Conservation (phyloP, 2,888 invertebrate species). For the Drosophila tripunctata region DNA sequence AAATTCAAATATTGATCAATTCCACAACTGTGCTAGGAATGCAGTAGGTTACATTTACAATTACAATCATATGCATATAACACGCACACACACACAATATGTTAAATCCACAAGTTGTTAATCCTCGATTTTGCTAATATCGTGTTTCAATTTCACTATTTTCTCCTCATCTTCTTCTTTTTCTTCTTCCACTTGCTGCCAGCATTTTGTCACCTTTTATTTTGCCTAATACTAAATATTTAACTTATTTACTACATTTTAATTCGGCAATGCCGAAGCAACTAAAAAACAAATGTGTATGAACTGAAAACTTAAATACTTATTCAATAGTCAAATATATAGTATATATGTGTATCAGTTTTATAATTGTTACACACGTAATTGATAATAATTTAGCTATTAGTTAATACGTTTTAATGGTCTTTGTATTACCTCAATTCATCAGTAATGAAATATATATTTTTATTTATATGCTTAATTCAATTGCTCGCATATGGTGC, state of each 20-base stretch:
- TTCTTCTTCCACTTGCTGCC: background rate
- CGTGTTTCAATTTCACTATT: background rate
- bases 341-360: background rate
- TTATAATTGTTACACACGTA: background rate
- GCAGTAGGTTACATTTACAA: constrained; percentile 68
- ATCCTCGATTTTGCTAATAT: background rate
- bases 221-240: too few relatives aligned
- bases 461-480: background rate
- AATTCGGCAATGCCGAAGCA: constrained; percentile 65
- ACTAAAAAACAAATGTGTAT: constrained; percentile 6
- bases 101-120: constrained; percentile 27
- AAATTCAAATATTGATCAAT: constrained; percentile 72
- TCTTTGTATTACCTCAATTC: background rate
- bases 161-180: background rate
- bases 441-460: background rate
- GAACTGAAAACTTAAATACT: background rate
- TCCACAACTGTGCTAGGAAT: constrained; percentile 79
- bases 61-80: constrained; percentile 28
- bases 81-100: too few relatives aligned
- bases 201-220: constrained; percentile 1
- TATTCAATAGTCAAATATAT: constrained; percentile 17
- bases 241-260: constrained; percentile 34
- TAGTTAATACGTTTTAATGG: constrained; percentile 7
- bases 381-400: constrained; percentile 3
- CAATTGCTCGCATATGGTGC: background rate